Base-by-base conservation (phyloP, 2,797 vertebrate species). In the Coluber constrictor region DNA sequence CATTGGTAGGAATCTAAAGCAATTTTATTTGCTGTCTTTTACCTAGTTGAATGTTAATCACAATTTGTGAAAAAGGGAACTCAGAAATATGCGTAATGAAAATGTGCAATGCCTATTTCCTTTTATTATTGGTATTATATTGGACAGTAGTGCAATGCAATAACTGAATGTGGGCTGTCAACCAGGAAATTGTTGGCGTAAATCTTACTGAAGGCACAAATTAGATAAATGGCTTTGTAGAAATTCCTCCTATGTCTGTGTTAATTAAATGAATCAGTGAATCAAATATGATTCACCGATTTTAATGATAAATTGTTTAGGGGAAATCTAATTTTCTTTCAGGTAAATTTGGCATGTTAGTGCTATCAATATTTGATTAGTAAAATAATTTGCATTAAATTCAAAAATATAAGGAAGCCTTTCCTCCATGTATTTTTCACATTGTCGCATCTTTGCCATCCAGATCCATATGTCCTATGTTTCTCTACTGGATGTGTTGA, bases 1-100 rank as follows among this genome's bases (percentile, higher is more conserved):
- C 5, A 88, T 25, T 88, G 56, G 10, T 60, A 89, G 57, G 37
- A 47, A 10, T 43, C 10, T 59, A 25, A 90, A 92, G 25, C 47
- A 86, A 90, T 92, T 92, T 88, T 86, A 61, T 66, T 60, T 86
- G 13, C 79, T 86, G 74, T 55, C 32, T 92, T 92, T 92, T 59
- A 18, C 7, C 3, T 55, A 70, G 7, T 32, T 27, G 55, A 86
- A n/a, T 86, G 7, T 74, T 74, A 87, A 92, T 83, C 59, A 90
- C 13, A 27, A 90, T 43, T 11, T 66, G 2, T 13, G 32, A 9
- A 43, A 9, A 27, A 59, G 59, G 54, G 43, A n/a, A 55, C 32
- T 61, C 32, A 55, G n/a, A 90, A 90, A 89, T 12, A 43, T 4
- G 18, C 10, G 3, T 54, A 90, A 54, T 86, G 25, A 29, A 91